phyloP scores from a whole-genome alignment of 2,113 vertebrate genomes.

The Entosphenus tridentatus region DNA sequence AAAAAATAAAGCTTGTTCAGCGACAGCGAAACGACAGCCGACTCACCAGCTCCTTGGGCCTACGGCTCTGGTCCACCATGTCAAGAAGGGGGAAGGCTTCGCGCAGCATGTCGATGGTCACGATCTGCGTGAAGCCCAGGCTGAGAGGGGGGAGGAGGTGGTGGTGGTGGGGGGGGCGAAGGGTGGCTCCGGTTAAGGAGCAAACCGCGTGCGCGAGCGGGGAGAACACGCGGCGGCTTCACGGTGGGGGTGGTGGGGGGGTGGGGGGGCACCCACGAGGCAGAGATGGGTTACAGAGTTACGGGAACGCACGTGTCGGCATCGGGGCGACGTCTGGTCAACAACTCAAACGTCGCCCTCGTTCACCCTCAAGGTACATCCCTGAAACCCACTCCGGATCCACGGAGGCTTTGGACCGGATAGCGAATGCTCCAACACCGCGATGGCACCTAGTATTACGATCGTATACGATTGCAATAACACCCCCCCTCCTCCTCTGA shows the following conservation, averaged over 20 bases:
- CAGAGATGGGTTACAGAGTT: too few relatives aligned
- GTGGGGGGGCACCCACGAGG: not conserved
- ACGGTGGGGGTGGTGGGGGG: not conserved
- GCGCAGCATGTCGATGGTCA: constrained; percentile 59
- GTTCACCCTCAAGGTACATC: too few relatives aligned
- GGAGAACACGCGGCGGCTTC: too few relatives aligned
- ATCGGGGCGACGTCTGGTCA: too few relatives aligned
- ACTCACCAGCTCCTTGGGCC: constrained; percentile 48
- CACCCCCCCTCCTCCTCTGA: too few relatives aligned
- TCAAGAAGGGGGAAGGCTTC: constrained; percentile 56
- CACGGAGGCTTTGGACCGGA: too few relatives aligned
- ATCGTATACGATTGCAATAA: too few relatives aligned
- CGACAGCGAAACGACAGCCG: not conserved
- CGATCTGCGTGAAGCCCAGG: constrained; percentile 51
- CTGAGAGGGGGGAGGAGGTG: constrained; percentile 18
- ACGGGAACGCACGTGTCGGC: too few relatives aligned
- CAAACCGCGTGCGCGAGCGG: not conserved
- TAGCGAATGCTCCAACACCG: too few relatives aligned
- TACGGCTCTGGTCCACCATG: constrained; percentile 57
- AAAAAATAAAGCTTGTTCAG: not conserved
- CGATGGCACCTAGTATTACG: too few relatives aligned
- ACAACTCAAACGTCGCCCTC: too few relatives aligned
- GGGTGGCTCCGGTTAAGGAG: not conserved
- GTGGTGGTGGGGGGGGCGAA: not conserved
- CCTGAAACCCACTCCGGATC: too few relatives aligned